A percentile compares a stretch with the other conserved stretches of the same genome.
Evolutionary conservation across 1,140 invertebrate species (phyloP).

Genomic region (Choristoneura fumiferana): DNA sequence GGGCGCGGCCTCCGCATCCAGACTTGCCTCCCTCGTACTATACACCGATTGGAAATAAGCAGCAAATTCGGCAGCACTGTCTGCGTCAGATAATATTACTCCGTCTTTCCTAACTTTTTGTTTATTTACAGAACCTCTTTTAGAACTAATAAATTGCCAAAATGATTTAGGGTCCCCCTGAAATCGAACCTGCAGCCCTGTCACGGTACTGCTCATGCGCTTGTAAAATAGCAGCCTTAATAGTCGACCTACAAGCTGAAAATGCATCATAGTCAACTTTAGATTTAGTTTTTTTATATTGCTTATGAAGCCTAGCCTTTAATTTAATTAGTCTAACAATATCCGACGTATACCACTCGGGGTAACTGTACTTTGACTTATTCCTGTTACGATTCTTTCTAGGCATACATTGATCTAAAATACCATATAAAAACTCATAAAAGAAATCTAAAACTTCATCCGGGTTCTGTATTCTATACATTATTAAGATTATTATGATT

Average conservation of each 20-base stretch:
- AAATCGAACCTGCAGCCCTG: neutral
- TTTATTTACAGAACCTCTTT: neutral
- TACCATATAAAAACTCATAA: neutral
- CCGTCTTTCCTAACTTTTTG: neutral
- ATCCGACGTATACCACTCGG: slow-evolving; percentile 6
- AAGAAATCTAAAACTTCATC: neutral
- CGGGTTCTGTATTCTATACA: neutral
- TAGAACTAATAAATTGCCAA: neutral
- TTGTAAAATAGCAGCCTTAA: neutral
- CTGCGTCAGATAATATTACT: neutral
- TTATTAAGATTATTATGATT: too few species aligned
- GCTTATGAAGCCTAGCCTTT: neutral
- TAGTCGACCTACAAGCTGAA: neutral
- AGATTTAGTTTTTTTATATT: neutral
- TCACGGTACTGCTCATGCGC: neutral
- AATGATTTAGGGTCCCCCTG: neutral
- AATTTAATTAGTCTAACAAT: neutral
- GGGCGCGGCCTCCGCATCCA: neutral
- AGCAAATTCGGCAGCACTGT: neutral
- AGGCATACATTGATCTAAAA: slow-evolving; percentile 9
- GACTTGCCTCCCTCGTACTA: neutral
- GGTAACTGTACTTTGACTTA: neutral
- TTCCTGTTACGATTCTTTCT: neutral
- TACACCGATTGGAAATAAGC: neutral
- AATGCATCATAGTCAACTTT: neutral